Evolutionary conservation across 2,797 vertebrate species (phyloP), one percentile per base, ranked within the genome.

Genomic region (Astyanax mexicanus): DNA sequence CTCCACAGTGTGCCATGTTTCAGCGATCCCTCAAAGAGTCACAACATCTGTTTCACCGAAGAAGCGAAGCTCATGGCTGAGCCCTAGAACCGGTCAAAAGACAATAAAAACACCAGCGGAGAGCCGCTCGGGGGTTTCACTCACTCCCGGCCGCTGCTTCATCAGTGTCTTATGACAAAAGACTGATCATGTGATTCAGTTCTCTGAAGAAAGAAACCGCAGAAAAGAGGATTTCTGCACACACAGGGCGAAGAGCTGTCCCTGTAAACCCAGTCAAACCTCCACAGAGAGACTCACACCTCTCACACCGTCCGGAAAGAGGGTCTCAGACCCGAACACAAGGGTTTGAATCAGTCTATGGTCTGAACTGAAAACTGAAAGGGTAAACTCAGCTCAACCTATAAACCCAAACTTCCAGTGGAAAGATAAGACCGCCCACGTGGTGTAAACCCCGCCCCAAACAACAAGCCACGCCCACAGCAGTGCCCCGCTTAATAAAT

Each of bases 111-210:
- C 3, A 32, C 11, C 64, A 44, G 25, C 7, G 6, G 5, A 3
- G 40, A 57, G 42, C 29, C 51, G 74, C 35, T 27, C 40, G 42
- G 29, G 38, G 49, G 42, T 78, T 80, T 68, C 78, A 47, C 51
- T 84, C 74, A 68, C 73, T 74, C 37, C 21, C 6, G 55, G 6
- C 21, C 44, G 29, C 17, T 15, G 23, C 42, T 79, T 86, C 84
- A 83, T 88, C 87, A 74, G 82, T 75, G 89, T 93, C 92, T 92
- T 88, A 87, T 92, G 92, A 92, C 92, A 87, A 88, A 85, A 85
- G 69, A 72, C 64, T 68, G 77, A 88, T 91, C 92, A 93, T 91
- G 92, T 93, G 93, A 93, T 89, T 91, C 72, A 40, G 71, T 45
- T 74, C 67, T 66, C 37, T 64, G 60, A 6, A 17, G 6, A n/a